These are phyloP conservation scores for Aphelenchoides avenae DNA, from an alignment of 1,140 invertebrate genomes.

Conservation along the genomic window DNA sequence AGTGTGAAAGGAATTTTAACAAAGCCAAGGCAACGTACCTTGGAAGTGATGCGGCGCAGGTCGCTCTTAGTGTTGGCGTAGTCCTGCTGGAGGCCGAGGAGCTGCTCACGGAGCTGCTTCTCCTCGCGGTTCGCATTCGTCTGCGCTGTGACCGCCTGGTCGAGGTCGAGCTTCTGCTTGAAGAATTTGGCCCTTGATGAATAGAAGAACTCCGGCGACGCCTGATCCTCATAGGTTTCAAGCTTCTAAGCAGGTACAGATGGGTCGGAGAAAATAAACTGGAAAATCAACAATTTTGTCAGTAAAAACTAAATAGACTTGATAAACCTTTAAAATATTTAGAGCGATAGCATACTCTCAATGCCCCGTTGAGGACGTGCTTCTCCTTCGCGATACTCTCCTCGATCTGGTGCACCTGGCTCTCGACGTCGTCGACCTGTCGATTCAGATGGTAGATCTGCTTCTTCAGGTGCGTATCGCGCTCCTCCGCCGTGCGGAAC, in stretches of 20 bases:
- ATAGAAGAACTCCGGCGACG: too few species aligned
- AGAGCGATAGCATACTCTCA: too few species aligned
- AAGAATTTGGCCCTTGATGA: too few species aligned
- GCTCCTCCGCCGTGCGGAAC: constrained; percentile 85
- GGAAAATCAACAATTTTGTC: too few species aligned
- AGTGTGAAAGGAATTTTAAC: constrained; percentile 6
- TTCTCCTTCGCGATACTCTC: constrained; percentile 27
- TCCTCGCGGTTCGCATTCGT: constrained; percentile 68
- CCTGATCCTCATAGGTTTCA: too few species aligned
- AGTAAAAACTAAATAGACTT: too few species aligned
- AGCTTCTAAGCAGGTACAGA: too few species aligned
- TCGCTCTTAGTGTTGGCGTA: constrained; percentile 33
- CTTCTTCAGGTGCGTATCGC: constrained; percentile 67
- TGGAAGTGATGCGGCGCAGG: constrained; percentile 18
- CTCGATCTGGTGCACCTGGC: constrained; percentile 37
- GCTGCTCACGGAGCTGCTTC: constrained; percentile 82
- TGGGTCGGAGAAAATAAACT: too few species aligned
- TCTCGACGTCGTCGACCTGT: constrained; percentile 32
- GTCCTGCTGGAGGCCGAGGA: constrained; percentile 87
- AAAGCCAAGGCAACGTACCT: constrained; percentile 9
- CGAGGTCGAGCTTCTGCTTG: constrained; percentile 29
- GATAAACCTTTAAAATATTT: too few species aligned
- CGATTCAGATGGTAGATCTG: constrained; percentile 64
- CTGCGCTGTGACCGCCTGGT: constrained; percentile 8
- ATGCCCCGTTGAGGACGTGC: too few species aligned